phyloP scores from a whole-genome alignment of 2,888 invertebrate genomes.

The Tetragonula carbonaria region DNA sequence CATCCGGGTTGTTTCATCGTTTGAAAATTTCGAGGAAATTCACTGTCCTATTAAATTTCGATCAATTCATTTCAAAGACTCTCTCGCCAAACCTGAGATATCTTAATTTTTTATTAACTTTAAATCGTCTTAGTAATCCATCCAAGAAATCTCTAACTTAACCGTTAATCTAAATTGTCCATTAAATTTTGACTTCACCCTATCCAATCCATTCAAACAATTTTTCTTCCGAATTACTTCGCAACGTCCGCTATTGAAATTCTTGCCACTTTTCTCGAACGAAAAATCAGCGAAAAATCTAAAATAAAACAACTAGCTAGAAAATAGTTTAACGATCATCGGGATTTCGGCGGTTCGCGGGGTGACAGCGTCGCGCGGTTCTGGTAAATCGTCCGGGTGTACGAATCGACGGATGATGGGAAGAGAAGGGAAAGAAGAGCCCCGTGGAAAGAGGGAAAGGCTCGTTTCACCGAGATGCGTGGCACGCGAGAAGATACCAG shows the following conservation, averaged over 20 bases:
- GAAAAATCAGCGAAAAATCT: too few species aligned
- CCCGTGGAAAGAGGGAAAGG: slow-evolving; percentile 45
- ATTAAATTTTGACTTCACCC: neutral
- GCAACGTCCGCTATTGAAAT: too few species aligned
- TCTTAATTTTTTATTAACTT: neutral
- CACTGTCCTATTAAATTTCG: neutral
- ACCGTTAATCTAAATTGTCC: neutral
- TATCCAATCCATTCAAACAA: neutral
- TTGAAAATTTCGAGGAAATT: neutral
- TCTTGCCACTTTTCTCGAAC: too few species aligned
- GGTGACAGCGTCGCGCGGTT: slow-evolving; percentile 39
- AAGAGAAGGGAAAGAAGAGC: slow-evolving; percentile 15
- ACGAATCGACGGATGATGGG: slow-evolving; percentile 40
- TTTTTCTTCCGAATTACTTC: neutral
- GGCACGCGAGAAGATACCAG: slow-evolving; percentile 56
- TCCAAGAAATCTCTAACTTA: neutral
- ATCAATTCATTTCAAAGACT: too few species aligned
- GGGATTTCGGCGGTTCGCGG: slow-evolving; percentile 28
- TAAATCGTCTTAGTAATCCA: neutral
- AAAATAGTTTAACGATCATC: slow-evolving; percentile 2
- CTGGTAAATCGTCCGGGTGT: slow-evolving; percentile 17
- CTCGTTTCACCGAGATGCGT: slow-evolving; percentile 45
- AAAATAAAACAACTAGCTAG: too few species aligned
- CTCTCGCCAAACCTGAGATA: neutral
- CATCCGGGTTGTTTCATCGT: neutral